Conservation (phyloP, 2,797 vertebrate genomes). For the Phalloptychus januarius region DNA sequence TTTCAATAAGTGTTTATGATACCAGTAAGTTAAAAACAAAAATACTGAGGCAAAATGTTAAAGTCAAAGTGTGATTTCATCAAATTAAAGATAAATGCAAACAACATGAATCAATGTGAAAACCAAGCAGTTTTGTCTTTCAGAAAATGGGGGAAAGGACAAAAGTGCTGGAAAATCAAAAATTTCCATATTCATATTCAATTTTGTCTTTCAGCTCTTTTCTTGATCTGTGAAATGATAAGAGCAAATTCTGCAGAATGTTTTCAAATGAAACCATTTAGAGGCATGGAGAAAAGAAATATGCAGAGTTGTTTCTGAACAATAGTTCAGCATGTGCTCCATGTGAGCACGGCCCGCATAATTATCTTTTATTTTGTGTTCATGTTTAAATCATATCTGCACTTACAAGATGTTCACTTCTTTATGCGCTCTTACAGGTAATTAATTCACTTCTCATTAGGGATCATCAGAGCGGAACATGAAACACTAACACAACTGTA, state of each 20-base stretch:
- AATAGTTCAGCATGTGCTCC: not conserved
- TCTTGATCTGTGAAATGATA: not conserved
- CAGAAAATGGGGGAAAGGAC: not conserved
- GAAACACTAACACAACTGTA: conserved; percentile 29
- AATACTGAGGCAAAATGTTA: not conserved
- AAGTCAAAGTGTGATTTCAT: not conserved
- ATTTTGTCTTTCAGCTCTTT: not conserved
- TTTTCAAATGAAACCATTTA: not conserved
- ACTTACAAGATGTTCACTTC: conserved; percentile 16
- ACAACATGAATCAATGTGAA: not conserved
- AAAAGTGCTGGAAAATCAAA: not conserved
- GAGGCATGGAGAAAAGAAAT: not conserved
- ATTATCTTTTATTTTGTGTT: conserved; percentile 45
- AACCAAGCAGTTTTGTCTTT: not conserved
- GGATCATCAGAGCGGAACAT: conserved; percentile 54
- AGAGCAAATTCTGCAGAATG: not conserved
- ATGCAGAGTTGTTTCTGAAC: not conserved
- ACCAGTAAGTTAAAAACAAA: not conserved
- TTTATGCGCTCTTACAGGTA: conserved; percentile 47
- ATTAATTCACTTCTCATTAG: conserved; percentile 66
- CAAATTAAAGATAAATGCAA: not conserved
- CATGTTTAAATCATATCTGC: conserved; percentile 35
- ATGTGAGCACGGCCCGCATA: conserved; percentile 10
- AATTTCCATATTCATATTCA: not conserved
- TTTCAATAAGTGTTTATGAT: not conserved